phyloP scores from a whole-genome alignment of 2,888 invertebrate genomes.

The Sabellastarte sp. region DNA sequence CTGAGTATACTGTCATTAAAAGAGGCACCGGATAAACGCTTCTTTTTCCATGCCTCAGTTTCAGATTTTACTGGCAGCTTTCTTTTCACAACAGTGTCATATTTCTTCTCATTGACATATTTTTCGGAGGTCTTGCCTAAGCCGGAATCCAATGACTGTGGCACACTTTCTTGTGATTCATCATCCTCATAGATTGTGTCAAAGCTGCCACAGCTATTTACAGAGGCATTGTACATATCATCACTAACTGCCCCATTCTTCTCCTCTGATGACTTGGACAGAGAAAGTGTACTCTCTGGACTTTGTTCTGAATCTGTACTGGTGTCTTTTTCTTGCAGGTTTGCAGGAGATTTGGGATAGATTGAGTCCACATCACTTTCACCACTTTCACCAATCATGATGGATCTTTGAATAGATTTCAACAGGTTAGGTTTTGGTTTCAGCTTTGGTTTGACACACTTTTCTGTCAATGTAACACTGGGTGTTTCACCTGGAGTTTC shows the following conservation, averaged over 20 bases:
- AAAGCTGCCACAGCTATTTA: conserved; percentile 11
- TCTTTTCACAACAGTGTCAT: neutral
- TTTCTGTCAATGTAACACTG: too few relatives aligned
- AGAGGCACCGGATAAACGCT: conserved; percentile 8
- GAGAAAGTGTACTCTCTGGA: neutral
- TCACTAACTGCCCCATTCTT: conserved; percentile 5
- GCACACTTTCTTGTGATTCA: neutral
- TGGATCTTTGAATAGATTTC: neutral
- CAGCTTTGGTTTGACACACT: neutral
- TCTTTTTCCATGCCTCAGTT: conserved; percentile 4
- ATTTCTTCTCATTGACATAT: neutral
- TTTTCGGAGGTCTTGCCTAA: neutral
- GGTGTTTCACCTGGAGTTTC: too few relatives aligned
- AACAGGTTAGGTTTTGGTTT: neutral
- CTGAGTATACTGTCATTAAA: conserved; percentile 15
- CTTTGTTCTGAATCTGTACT: neutral
- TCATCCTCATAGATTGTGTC: conserved; percentile 22
- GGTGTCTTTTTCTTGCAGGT: neutral
- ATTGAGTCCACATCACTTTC: conserved; percentile 5
- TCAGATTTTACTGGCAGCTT: neutral
- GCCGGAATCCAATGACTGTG: neutral
- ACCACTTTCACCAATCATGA: neutral
- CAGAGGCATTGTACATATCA: conserved; percentile 4
- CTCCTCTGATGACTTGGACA: neutral
- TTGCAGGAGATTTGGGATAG: neutral